Conservation (phyloP, 1,140 invertebrate genomes). For the Paraescarpia echinospica region DNA sequence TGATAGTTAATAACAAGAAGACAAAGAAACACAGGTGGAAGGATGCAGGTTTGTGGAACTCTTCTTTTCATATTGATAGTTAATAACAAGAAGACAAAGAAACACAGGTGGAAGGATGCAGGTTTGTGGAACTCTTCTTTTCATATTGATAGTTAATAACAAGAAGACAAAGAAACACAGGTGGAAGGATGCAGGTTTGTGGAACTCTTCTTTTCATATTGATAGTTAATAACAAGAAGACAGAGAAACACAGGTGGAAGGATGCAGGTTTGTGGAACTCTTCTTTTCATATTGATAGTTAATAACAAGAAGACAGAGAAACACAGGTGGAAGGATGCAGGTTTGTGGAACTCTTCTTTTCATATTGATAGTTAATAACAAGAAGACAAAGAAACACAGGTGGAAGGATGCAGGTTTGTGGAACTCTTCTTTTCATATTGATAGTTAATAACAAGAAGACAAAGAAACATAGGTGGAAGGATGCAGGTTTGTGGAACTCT, state of each 20-base stretch:
- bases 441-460: no score
- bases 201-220: neutral
- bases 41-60: conserved; percentile 39
- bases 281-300: neutral
- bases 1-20: no score
- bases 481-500: conserved; percentile 36
- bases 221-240: neutral
- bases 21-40: conserved; percentile 38
- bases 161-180: conserved; percentile 27
- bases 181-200: conserved; percentile 45
- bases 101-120: conserved; percentile 44
- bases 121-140: conserved; percentile 27
- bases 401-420: conserved; percentile 45
- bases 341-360: conserved; percentile 25
- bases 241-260: conserved; percentile 38
- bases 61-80: neutral
- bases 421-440: neutral
- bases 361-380: neutral
- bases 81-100: neutral
- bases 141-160: neutral
- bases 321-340: conserved; percentile 44
- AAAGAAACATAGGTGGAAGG: conserved; percentile 40
- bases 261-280: conserved; percentile 39
- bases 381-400: conserved; percentile 29
- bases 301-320: conserved; percentile 15